Conservation (phyloP, 2,888 invertebrate genomes). For the Chirona hameri region DNA sequence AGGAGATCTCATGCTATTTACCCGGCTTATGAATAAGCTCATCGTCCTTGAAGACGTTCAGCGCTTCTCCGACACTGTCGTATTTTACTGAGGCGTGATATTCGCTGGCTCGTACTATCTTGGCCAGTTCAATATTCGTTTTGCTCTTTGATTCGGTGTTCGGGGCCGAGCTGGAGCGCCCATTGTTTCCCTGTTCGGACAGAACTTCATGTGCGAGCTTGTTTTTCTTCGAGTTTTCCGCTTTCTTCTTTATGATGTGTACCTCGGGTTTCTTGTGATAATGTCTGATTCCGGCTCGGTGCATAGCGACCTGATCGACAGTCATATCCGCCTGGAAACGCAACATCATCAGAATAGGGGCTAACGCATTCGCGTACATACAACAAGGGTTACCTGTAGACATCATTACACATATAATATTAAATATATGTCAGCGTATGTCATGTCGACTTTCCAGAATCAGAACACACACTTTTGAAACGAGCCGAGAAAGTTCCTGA, state of each 20-base stretch:
- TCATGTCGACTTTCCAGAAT: too few relatives aligned
- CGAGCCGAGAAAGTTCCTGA: too few relatives aligned
- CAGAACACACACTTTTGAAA: too few relatives aligned
- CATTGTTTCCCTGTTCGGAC: neutral
- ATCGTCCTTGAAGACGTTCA: constrained; percentile 56
- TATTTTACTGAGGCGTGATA: constrained; percentile 50
- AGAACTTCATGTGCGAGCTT: neutral
- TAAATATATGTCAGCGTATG: too few relatives aligned
- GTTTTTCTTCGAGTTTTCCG: neutral
- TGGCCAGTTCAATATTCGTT: neutral
- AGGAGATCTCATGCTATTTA: constrained; percentile 39
- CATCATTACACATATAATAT: too few relatives aligned
- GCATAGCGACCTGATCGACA: constrained; percentile 53
- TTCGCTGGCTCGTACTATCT: constrained; percentile 44
- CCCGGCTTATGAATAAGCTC: constrained; percentile 54
- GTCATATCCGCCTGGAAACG: constrained; percentile 50
- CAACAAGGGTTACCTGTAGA: too few relatives aligned
- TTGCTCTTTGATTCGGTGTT: neutral
- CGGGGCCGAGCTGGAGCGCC: neutral
- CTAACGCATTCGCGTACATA: too few relatives aligned
- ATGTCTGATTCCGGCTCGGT: constrained; percentile 56
- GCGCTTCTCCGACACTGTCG: constrained; percentile 47
- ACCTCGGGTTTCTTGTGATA: constrained; percentile 47
- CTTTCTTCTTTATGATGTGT: neutral
- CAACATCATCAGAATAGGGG: too few relatives aligned